phyloP scores from a whole-genome alignment of 2,888 invertebrate species.

The Timandra comae region DNA sequence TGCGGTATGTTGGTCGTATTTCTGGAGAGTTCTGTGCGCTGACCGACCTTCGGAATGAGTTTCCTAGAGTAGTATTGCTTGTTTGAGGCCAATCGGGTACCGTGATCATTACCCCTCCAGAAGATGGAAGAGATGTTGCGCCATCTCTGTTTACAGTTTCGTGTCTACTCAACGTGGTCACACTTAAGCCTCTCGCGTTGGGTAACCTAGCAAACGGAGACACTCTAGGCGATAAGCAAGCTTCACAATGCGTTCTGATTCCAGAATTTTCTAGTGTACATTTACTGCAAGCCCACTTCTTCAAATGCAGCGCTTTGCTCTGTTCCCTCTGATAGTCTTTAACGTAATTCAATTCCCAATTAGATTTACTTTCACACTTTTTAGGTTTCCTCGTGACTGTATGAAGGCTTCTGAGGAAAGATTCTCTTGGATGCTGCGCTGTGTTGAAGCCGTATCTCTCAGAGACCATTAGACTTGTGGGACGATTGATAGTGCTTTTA shows the following conservation, averaged over 20 bases:
- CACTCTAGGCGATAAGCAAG: constrained; percentile 82
- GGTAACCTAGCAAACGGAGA: constrained; percentile 54
- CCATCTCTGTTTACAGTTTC: constrained; percentile 58
- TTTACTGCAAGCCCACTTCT: constrained; percentile 83
- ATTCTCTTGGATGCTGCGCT: constrained; percentile 51
- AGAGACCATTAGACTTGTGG: constrained; percentile 78
- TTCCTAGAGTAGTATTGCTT: constrained; percentile 42
- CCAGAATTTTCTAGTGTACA: constrained; percentile 86
- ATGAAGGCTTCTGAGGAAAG: constrained; percentile 62
- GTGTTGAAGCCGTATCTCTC: constrained; percentile 57
- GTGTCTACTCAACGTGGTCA: constrained; percentile 64
- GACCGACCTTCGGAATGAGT: constrained; percentile 54
- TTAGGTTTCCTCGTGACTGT: constrained; percentile 68
- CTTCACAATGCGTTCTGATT: constrained; percentile 81
- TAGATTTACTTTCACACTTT: constrained; percentile 64
- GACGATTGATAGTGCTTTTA: constrained; percentile 66
- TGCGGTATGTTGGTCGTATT: constrained; percentile 62
- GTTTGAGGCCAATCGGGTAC: constrained; percentile 79
- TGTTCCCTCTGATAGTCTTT: constrained; percentile 68
- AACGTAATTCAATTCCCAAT: constrained; percentile 69
- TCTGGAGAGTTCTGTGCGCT: constrained; percentile 68
- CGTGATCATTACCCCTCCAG: constrained; percentile 79
- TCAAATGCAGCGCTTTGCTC: constrained; percentile 56
- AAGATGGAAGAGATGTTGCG: constrained; percentile 60
- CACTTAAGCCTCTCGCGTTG: constrained; percentile 61